These are phyloP conservation scores for Hypomesus transpacificus DNA, from an alignment of 2,113 vertebrate genomes.

Conservation along the genomic window DNA sequence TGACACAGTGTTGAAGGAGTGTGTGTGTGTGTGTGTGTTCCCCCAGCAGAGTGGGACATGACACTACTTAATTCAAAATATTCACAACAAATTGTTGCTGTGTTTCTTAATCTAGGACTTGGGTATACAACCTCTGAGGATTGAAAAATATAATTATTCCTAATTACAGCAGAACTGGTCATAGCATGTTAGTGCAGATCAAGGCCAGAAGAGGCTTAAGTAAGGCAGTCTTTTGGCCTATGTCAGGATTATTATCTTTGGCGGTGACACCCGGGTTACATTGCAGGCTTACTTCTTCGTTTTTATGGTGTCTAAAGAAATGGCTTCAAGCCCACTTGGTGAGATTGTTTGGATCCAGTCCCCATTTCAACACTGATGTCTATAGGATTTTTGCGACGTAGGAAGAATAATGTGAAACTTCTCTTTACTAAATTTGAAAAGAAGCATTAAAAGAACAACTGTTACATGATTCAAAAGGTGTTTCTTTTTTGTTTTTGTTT, in stretches of 20 bases:
- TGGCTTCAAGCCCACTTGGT: neutral
- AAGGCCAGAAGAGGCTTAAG: constrained; percentile 38
- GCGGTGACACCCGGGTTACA: neutral
- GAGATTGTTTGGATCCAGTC: neutral
- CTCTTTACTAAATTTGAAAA: no score
- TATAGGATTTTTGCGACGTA: no score
- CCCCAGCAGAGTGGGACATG: neutral
- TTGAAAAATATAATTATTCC: constrained; percentile 35
- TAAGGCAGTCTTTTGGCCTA: constrained; percentile 14
- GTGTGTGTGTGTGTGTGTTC: neutral
- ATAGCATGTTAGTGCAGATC: constrained; percentile 31
- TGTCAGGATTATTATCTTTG: constrained; percentile 26
- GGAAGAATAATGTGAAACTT: neutral
- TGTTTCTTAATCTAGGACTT: constrained; percentile 16
- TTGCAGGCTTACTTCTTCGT: neutral
- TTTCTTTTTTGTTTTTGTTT: neutral
- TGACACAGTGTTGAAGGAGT: constrained; percentile 6
- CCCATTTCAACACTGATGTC: no score
- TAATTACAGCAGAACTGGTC: constrained; percentile 44
- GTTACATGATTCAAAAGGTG: no score
- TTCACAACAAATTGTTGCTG: constrained; percentile 9
- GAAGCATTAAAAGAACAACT: no score
- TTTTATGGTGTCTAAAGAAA: neutral
- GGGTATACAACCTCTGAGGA: constrained; percentile 18
- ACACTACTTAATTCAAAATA: neutral